These are phyloP conservation scores for Alectoris magna DNA, from an alignment of 2,797 vertebrate genomes.

Conservation along the genomic window DNA sequence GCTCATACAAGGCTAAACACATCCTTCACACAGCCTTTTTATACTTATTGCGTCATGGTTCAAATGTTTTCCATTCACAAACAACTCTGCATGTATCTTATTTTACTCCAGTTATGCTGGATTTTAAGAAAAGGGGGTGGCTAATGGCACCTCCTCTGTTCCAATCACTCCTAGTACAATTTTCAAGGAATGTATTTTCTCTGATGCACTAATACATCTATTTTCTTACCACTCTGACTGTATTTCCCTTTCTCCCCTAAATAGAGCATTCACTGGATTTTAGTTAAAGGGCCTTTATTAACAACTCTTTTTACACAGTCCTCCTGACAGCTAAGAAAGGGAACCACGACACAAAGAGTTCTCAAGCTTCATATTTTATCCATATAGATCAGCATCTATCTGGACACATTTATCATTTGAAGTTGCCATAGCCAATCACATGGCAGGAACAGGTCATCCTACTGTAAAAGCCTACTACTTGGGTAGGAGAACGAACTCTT, in stretches of 20 bases:
- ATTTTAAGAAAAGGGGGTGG: conserved; percentile 15
- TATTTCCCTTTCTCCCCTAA: background rate
- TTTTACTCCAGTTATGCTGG: conserved; percentile 10
- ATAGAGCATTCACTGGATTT: background rate
- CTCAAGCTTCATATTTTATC: background rate
- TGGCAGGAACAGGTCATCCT: background rate
- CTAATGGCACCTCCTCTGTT: background rate
- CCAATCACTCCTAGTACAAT: background rate
- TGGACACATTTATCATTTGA: conserved; percentile 23
- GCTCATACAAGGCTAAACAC: background rate
- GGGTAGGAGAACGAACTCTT: background rate
- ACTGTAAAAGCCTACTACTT: conserved; percentile 19
- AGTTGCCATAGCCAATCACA: conserved; percentile 31
- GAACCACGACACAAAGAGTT: background rate
- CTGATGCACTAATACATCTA: background rate
- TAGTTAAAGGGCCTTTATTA: conserved; percentile 10
- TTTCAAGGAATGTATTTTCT: background rate
- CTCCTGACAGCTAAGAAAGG: background rate
- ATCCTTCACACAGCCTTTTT: background rate
- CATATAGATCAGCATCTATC: background rate
- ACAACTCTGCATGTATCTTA: background rate
- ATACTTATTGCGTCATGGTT: background rate
- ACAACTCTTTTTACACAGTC: background rate
- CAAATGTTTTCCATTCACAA: conserved; percentile 24
- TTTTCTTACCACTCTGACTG: background rate